Evolutionary conservation across 92 coral and sea anemone species (phyloP), one percentile per base, ranked within the genome.

Genomic region (Parazoanthus darwini): DNA sequence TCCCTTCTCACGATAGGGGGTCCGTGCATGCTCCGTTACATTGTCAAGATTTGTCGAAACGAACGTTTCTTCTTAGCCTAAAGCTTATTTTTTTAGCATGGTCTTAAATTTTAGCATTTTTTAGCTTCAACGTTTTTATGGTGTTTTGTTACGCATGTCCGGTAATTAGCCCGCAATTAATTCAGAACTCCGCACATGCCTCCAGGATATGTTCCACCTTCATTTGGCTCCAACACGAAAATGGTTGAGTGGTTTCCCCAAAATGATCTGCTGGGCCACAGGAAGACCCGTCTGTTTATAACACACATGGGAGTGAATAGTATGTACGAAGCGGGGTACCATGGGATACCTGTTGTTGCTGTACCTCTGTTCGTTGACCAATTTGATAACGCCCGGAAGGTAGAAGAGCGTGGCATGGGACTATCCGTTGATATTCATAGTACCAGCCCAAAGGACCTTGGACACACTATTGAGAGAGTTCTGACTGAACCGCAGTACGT

Each of bases 401-500:
- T 72, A 15, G 18, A 72, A 23, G 39, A 15, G 18, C 33, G 20
- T 0, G 77, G 43, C 42, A 10, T 72, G 77, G 77, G 77, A 10
- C 77, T 72, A 10, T 5, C 77, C 6, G 77, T 72, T 29, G 77
- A 72, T 29, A 36, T 72, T 9, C 77, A 2, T 26, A 6, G 22
- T 8, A 72, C 77, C 8, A 72, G 7, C 77, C 3, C 77, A 5
- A 72, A 72, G 42, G 77, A 72, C 20, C 77, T 72, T 72, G 42
- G 77, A 23, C 4, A 36, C 39, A 36, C n/a, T 72, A 72, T 72
- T 72, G 16, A 72, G 39, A 72, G 77, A 33, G 77, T 72, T 18
- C 39, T 72, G 37, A 72, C 36, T 72, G 77, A 72, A 9, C 77
- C 77, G 16, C 77, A 72, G 77, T 72, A 72, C 15, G 77, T 72